Percentiles rank a stretch among this genome's conserved stretches.
Conservation (phyloP, 2,797 vertebrate species). For the Lithobates pipiens region DNA sequence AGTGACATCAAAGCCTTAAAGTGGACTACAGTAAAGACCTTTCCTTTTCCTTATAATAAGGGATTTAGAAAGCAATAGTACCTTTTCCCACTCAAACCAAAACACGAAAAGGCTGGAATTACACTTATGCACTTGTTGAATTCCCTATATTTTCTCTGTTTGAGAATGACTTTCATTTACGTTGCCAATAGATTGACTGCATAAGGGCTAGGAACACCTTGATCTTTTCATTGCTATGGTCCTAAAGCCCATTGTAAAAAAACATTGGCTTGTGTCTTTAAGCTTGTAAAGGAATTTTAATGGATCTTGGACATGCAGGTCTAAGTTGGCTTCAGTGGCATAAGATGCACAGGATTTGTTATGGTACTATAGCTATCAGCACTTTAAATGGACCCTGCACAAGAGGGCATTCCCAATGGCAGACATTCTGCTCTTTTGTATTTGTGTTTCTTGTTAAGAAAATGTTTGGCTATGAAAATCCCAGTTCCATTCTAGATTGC, state of each 20-base stretch:
- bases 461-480: not conserved
- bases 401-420: not conserved
- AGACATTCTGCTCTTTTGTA: not conserved
- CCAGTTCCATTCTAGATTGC: not conserved
- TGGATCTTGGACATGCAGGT: constrained; percentile 2
- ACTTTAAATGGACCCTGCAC: constrained; percentile 16
- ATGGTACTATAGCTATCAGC: not conserved
- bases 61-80: not conserved
- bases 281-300: not conserved
- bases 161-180: not conserved
- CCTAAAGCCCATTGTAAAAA: not conserved
- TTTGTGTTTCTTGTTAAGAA: not conserved
- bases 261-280: not conserved
- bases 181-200: not conserved
- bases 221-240: not conserved
- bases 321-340: not conserved
- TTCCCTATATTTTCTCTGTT: not conserved
- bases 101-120: not conserved
- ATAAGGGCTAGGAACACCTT: not conserved
- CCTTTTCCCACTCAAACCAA: not conserved
- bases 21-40: not conserved
- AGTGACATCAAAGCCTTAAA: no score
- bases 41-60: not conserved
- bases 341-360: not conserved
- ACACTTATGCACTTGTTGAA: not conserved